Evolutionary conservation across 1,140 invertebrate species (phyloP).

Genomic region (Meloidogyne floridensis): DNA sequence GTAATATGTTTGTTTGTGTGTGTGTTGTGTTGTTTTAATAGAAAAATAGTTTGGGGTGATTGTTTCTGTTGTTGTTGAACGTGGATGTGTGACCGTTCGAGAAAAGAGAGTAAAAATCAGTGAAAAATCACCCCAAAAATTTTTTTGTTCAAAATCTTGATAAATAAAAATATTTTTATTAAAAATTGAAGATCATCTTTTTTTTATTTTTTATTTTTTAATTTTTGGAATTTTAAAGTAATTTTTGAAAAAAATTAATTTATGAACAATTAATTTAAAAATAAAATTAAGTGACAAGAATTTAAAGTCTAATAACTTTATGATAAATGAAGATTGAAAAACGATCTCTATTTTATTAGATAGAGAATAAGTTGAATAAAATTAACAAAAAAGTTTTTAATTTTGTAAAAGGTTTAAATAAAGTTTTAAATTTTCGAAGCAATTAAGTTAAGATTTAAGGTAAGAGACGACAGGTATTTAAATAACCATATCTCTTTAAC

Average conservation of each 20-base stretch:
- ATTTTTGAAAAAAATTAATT: neutral
- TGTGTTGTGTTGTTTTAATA: neutral
- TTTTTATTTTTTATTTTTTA: neutral
- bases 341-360: neutral
- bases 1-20: neutral
- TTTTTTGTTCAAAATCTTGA: neutral
- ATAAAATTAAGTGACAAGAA: neutral
- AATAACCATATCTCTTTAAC: neutral
- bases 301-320: neutral
- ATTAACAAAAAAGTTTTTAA: neutral
- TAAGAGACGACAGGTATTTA: neutral
- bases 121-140: neutral
- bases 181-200: slow-evolving; percentile 7
- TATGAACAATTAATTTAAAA: neutral
- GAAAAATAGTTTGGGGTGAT: neutral
- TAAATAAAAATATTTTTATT: neutral
- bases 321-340: neutral
- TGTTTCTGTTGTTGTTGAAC: neutral
- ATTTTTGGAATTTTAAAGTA: neutral
- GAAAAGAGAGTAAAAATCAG: neutral
- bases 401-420: neutral
- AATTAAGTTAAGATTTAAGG: neutral
- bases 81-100: slow-evolving; percentile 5
- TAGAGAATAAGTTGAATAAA: neutral
- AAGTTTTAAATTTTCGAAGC: neutral